These are phyloP conservation scores for Scaptomyza graminum DNA, from an alignment of 1,140 invertebrate species.

Conservation along the genomic window DNA sequence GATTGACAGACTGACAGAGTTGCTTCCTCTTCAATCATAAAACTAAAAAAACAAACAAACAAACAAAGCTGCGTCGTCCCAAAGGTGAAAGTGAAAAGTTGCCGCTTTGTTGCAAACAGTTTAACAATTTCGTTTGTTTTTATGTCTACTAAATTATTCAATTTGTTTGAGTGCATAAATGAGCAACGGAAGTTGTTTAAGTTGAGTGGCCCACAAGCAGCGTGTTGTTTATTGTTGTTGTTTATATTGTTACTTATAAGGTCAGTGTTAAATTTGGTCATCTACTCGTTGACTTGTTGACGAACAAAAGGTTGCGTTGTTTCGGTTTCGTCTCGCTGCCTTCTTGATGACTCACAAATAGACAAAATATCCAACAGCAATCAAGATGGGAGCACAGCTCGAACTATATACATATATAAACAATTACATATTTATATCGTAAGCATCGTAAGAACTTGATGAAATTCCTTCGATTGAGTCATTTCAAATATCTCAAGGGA, in stretches of 20 bases:
- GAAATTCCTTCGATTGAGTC: slow-evolving; percentile 13
- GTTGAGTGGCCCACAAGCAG: slow-evolving; percentile 39
- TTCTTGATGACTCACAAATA: slow-evolving; percentile 12
- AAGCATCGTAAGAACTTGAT: neutral
- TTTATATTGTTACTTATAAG: slow-evolving; percentile 45
- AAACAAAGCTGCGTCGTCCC: slow-evolving; percentile 12
- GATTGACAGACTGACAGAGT: slow-evolving; percentile 47
- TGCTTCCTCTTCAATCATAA: slow-evolving; percentile 24
- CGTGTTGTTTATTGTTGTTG: slow-evolving; percentile 9
- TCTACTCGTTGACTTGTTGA: slow-evolving; percentile 7
- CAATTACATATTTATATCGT: neutral
- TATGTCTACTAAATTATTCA: neutral
- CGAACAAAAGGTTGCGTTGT: neutral
- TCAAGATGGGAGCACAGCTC: slow-evolving; percentile 14
- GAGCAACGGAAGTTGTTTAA: slow-evolving; percentile 69
- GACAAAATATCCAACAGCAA: slow-evolving; percentile 3
- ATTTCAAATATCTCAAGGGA: slow-evolving; percentile 10
- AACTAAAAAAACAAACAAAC: too few relatives aligned
- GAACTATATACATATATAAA: neutral
- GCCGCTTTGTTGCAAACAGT: slow-evolving; percentile 35
- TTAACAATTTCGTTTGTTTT: slow-evolving; percentile 40
- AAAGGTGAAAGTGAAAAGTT: slow-evolving; percentile 71
- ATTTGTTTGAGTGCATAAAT: slow-evolving; percentile 49
- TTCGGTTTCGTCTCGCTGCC: slow-evolving; percentile 11
- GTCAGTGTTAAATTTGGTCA: slow-evolving; percentile 72